Evolutionary conservation across 37 sponge, comb jelly and placozoan genomes (phyloP), one percentile per base, ranked within the genome.

Genomic region (Spongilla lacustris): DNA sequence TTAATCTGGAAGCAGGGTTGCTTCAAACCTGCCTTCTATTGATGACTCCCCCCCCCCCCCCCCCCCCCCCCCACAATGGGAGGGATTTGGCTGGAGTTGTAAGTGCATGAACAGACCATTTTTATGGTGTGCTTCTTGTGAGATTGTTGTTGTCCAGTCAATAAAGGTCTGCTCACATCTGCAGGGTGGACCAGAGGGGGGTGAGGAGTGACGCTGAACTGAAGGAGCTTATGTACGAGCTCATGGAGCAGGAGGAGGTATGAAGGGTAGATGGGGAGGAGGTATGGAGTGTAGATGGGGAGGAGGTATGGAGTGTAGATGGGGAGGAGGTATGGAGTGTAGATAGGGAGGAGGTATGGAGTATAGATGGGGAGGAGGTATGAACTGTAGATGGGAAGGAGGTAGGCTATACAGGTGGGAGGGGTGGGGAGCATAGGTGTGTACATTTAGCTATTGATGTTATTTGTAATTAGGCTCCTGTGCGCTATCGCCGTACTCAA

Each of bases 201-300:
- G 89, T 94, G 25, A 67, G 95, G 48, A 90, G 91, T 83, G 95
- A 94, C 50, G 89, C 91, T 67, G 95, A 94, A 46, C 73, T 94
- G 12, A 74, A 81, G 35, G 86, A 94, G 75, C 66, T 94, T 4
- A 79, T 86, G 74, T 87, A 85, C 69, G 95, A 91, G 71, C 82
- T 94, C 10, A 70, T 76, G 41, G 92, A 88, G 66, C 89, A 94
- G 50, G 95, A 91, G 32, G 95, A 91, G 86, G 90, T 84, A 36
- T 2, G 83, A 29, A 35, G n/a, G 71, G 35, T 0, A 69, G 82
- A 36, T 71, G 68, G 37, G 27, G 82, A 29, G 82, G 68, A 13
- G 24, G 27, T 78, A 36, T 34, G 35, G 48, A 46, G 79, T 78
- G 8, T 46, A 46, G 8, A 8, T 46, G 4, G 46, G 46, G 4